Base-by-base conservation (phyloP, 2,888 invertebrate species). In the Ennomos fuscantarius region DNA sequence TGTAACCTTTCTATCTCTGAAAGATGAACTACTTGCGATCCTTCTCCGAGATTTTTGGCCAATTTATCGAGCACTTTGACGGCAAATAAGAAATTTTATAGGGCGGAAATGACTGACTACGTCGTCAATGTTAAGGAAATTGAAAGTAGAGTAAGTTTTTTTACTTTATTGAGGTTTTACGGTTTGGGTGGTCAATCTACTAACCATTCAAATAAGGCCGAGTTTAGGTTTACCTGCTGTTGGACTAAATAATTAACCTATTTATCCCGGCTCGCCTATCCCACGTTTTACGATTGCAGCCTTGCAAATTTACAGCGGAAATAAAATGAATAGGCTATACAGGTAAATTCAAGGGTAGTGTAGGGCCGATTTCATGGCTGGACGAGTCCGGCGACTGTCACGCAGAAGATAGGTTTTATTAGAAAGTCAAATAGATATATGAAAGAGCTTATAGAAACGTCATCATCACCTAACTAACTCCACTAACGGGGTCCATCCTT, bases 251-350 rank as follows among this genome's bases (percentile, higher is more conserved):
- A 42, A 43, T 47, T 42, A 43, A 48, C 36, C 46, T 46, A 41
- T 31, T 35, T 53, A 46, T 36, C 46, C 31, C 31, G 32, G 44
- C 32, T 35, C 13, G 36, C 42, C 43, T 32, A 37, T 33, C 54
- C 37, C 24, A 9, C 33, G 40, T 46, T 63, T 63, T 60, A 63
- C 55, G 40, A 55, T 49, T 50, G 55, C 50, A 47, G 39, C 41
- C 53, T 58, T 58, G 55, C 37, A 37, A 54, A 59, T 43, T 55
- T 55, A 63, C 35, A 46, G 50, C 44, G 32, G 35, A 50, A 58
- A 61, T 61, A 63, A 63, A 61, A 49, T 55, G 34, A 39, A 46
- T 56, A 51, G 43, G 12, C 39, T 60, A 35, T 48, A 11, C 43
- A 47, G 43, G 47, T 37, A 41, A 43, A 54, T 42, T 54, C 32